phyloP scores from a whole-genome alignment of 2,888 invertebrate species.

The Isoperla grammatica region DNA sequence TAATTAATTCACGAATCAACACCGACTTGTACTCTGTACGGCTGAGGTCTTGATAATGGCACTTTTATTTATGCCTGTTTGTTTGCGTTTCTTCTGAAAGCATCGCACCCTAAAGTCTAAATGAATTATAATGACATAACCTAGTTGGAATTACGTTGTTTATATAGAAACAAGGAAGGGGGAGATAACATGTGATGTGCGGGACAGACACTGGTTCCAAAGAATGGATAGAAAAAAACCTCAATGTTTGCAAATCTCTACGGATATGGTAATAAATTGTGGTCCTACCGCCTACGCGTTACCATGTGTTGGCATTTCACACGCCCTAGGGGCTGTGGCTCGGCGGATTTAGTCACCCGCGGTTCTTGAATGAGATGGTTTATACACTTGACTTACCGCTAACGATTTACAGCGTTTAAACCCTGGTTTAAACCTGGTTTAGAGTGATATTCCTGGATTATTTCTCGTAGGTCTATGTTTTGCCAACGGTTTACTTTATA shows the following conservation, averaged over 20 bases:
- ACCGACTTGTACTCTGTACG: too few relatives aligned
- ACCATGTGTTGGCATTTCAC: constrained; percentile 4
- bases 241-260: neutral
- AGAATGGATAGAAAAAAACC: neutral
- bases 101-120: constrained; percentile 6
- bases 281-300: neutral
- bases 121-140: constrained; percentile 18
- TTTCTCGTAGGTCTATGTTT: too few relatives aligned
- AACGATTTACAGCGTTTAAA: too few relatives aligned
- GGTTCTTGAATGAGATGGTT: too few relatives aligned
- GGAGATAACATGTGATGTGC: neutral
- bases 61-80: neutral
- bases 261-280: constrained; percentile 4
- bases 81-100: neutral
- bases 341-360: too few relatives aligned
- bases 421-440: too few relatives aligned
- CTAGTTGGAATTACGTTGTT: constrained; percentile 10
- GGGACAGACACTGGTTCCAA: neutral
- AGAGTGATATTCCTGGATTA: too few relatives aligned
- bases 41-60: too few relatives aligned
- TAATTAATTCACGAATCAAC: too few relatives aligned
- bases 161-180: too few relatives aligned
- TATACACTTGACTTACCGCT: too few relatives aligned
- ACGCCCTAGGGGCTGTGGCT: neutral
- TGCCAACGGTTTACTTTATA: too few relatives aligned